Conservation (phyloP, 2,888 invertebrate species). For the Drosophila multiciliata region DNA sequence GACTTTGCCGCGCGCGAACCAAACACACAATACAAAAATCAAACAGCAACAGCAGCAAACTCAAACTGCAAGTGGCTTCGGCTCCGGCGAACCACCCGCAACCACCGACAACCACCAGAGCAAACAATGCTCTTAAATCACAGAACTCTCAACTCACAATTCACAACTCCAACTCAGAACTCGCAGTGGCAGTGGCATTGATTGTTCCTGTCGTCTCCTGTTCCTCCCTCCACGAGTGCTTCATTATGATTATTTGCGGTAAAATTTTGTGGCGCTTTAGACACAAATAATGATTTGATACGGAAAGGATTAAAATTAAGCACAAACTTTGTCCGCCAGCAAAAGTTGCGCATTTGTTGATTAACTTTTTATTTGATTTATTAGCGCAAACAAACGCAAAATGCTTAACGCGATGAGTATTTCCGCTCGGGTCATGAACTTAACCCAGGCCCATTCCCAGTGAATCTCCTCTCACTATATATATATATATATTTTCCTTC, state of each 20-base stretch:
- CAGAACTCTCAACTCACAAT: slow-evolving; percentile 8
- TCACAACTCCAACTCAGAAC: slow-evolving; percentile 4
- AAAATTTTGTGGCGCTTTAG: slow-evolving; percentile 73
- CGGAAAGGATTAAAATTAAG: slow-evolving; percentile 85
- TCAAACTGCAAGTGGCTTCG: slow-evolving; percentile 68
- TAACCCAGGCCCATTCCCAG: slow-evolving; percentile 8
- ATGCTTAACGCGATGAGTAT: slow-evolving; percentile 51
- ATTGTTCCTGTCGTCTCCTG: slow-evolving; percentile 26
- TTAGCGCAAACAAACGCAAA: slow-evolving; percentile 67
- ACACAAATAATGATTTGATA: slow-evolving; percentile 82
- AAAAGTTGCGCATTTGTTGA: slow-evolving; percentile 73
- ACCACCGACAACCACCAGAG: slow-evolving; percentile 45
- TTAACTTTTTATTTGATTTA: slow-evolving; percentile 81
- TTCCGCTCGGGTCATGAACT: slow-evolving; percentile 72
- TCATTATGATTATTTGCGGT: slow-evolving; percentile 83
- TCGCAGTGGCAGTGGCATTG: slow-evolving; percentile 30
- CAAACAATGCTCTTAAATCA: slow-evolving; percentile 47
- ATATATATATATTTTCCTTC: not conserved
- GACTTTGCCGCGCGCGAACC: slow-evolving; percentile 82
- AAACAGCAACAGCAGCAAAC: slow-evolving; percentile 47
- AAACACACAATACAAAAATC: slow-evolving; percentile 67
- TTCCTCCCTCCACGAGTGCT: slow-evolving; percentile 40
- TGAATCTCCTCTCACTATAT: slow-evolving; percentile 8
- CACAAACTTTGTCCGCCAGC: slow-evolving; percentile 72
- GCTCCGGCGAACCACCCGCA: slow-evolving; percentile 22